Evolutionary conservation across 2,888 invertebrate species (phyloP), one percentile per base, ranked within the genome.

Genomic region (Pandemis heparana): DNA sequence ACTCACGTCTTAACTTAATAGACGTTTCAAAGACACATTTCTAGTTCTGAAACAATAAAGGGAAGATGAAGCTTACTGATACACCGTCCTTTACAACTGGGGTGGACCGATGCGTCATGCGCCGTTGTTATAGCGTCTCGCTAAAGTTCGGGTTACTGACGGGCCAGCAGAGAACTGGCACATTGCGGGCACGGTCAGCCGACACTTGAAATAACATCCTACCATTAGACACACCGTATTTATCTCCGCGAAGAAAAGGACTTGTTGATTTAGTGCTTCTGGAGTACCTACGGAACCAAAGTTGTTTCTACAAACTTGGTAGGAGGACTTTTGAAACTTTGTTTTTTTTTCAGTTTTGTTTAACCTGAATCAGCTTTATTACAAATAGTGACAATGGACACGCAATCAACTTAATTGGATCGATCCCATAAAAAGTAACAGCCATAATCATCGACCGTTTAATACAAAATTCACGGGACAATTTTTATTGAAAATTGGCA

Each of bases 121-220:
- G 46, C 53, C 51, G 67, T 67, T 66, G 74, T 62, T 60, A 60
- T 60, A 38, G 60, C 41, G 59, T 75, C 65, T 53, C 43, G 7
- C 48, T 51, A 69, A 53, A 69, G 61, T 70, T 70, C 48, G 65
- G 65, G 66, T 74, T 70, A 61, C 60, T 41, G 64, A 18, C 18
- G 60, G 46, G 43, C 60, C 68, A 59, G 69, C 59, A 5, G 70
- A 68, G 74, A 71, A 61, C 68, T 75, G 65, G 66, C 69, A 43
- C 70, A 69, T 48, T 60, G 62, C 62, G 56, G 64, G 66, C 69
- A 43, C 70, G 38, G 72, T 79, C 77, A 78, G 79, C 77, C 75
- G 77, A 79, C 78, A 78, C 81, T 87, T 88, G 80, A 86, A 91
- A 90, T 85, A 92, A 91, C 89, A 91, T 84, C 81, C 78, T 76